phyloP scores from a whole-genome alignment of 2,888 invertebrate genomes.

The Parthenolecanium corni region DNA sequence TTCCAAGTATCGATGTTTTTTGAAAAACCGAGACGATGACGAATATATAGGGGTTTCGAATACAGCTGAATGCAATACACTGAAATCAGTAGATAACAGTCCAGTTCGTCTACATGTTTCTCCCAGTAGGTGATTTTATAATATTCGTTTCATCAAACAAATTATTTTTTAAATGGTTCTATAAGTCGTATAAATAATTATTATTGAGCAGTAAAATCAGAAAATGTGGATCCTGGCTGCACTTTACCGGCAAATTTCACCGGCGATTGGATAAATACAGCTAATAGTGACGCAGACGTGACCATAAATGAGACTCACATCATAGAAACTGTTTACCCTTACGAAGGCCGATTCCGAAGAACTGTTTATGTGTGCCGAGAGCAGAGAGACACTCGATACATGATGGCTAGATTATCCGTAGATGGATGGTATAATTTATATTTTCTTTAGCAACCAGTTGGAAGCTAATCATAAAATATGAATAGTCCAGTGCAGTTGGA shows the following conservation, averaged over 20 bases:
- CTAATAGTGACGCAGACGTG: constrained; percentile 90
- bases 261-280: constrained; percentile 94
- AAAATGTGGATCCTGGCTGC: constrained; percentile 82
- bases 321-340: constrained; percentile 88
- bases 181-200: background rate
- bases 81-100: constrained; percentile 87
- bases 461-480: no score
- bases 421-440: constrained; percentile 62
- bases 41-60: constrained; percentile 83
- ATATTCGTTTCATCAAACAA: background rate
- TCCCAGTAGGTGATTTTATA: constrained; percentile 47
- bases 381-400: constrained; percentile 75
- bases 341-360: constrained; percentile 71
- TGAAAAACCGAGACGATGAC: constrained; percentile 89
- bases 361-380: constrained; percentile 92
- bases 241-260: constrained; percentile 85
- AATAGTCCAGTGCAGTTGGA: no score
- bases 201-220: constrained; percentile 51
- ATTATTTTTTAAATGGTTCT: background rate
- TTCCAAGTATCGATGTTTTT: constrained; percentile 86
- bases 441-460: no score
- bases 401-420: constrained; percentile 93
- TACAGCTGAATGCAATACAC: constrained; percentile 81
- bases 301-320: constrained; percentile 92
- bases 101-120: constrained; percentile 77